Conservation (phyloP, 1,140 invertebrate genomes). For the Oreohelix idahoensis region DNA sequence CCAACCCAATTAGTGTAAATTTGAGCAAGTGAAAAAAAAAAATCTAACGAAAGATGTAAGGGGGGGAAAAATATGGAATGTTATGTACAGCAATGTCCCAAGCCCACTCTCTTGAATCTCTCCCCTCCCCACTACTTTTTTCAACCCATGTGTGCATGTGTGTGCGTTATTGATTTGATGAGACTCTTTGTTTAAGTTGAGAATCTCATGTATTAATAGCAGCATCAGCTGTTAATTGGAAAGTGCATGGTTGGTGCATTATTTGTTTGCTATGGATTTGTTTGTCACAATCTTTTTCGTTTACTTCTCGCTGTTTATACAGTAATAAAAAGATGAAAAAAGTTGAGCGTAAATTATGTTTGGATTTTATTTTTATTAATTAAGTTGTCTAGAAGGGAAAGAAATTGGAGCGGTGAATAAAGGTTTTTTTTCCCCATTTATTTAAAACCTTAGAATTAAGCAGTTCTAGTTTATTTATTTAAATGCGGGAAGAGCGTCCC, state of each 20-base stretch:
- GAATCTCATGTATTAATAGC: neutral
- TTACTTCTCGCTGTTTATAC: neutral
- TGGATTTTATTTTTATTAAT: too few relatives aligned
- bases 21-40: neutral
- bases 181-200: constrained; percentile 1
- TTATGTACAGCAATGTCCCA: too few relatives aligned
- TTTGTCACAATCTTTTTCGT: neutral
- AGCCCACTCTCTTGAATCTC: too few relatives aligned
- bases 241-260: neutral
- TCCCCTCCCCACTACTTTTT: too few relatives aligned
- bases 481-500: too few relatives aligned
- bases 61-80: too few relatives aligned
- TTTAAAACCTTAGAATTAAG: too few relatives aligned
- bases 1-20: neutral
- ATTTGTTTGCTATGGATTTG: neutral
- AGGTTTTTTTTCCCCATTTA: too few relatives aligned
- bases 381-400: too few relatives aligned
- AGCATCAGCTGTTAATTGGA: constrained; percentile 7
- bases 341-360: neutral
- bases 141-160: neutral
- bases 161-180: neutral
- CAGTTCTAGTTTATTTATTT: too few relatives aligned
- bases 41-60: too few relatives aligned
- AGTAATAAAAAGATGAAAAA: neutral
- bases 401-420: too few relatives aligned